These are phyloP conservation scores for Leptodirus hochenwartii DNA, from an alignment of 2,888 invertebrate species.

Conservation along the genomic window DNA sequence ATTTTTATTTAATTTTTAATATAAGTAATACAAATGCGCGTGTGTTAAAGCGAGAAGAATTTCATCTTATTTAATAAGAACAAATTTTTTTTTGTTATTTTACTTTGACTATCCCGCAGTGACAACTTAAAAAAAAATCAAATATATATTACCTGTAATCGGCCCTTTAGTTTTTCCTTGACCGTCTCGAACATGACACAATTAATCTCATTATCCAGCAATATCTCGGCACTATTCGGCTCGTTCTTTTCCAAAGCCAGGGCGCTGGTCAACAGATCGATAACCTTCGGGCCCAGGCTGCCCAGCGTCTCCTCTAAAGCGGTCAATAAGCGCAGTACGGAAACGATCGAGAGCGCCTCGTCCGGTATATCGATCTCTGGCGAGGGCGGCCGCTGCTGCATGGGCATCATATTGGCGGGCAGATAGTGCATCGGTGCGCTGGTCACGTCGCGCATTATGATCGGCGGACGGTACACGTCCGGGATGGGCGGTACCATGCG, in stretches of 20 bases:
- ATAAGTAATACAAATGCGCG: too few relatives aligned
- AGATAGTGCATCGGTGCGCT: conserved; percentile 16
- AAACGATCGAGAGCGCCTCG: conserved; percentile 38
- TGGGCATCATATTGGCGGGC: conserved; percentile 13
- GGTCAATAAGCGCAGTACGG: conserved; percentile 53
- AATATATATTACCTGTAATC: too few relatives aligned
- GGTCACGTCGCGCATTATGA: conserved; percentile 22
- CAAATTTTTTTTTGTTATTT: too few relatives aligned
- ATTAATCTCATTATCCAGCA: conserved; percentile 52
- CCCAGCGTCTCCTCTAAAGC: conserved; percentile 70
- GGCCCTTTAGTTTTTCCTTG: conserved; percentile 70
- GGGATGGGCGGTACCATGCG: conserved; percentile 9
- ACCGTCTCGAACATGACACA: conserved; percentile 66
- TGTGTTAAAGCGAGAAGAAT: too few relatives aligned
- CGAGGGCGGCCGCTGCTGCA: conserved; percentile 17
- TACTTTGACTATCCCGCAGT: too few relatives aligned
- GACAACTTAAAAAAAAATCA: too few relatives aligned
- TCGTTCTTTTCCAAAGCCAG: conserved; percentile 57
- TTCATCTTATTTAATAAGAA: too few relatives aligned
- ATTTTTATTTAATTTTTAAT: too few relatives aligned
- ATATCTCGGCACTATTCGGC: conserved; percentile 56
- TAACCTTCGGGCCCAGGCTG: conserved; percentile 64
- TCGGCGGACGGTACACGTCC: conserved; percentile 20
- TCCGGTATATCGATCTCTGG: conserved; percentile 33
- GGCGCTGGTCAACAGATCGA: conserved; percentile 58